Base-by-base conservation (phyloP, 2,888 invertebrate species). In the Melieria picta region DNA sequence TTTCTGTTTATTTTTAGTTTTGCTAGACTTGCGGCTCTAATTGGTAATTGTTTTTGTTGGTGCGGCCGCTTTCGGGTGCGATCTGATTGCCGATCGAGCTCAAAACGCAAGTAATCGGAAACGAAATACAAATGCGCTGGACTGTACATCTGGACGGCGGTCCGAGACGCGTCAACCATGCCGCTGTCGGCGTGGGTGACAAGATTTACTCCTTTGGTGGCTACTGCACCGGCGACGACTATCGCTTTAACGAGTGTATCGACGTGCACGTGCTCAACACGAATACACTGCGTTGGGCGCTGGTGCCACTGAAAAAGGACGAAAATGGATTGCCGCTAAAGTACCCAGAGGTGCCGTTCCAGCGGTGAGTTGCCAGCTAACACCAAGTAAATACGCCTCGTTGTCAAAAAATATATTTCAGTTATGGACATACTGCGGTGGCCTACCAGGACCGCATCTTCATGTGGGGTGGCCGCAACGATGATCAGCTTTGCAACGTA, bases 401-500 rank as follows among this genome's bases (percentile, higher is more conserved):
- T 58, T 4, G n/a, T 58, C 7, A 16, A 30, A n/a, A 46, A 42
- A 7, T 30, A 52, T 50, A 4, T 63, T 58, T 7, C 43, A 78
- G 83, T 68, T 98, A 97, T 87, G 97, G 97, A 0, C 97, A 98
- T 84, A 94, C 97, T n/a, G 94, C 94, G 62, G 94, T 96, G 3
- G 91, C 92, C 0, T 93, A 93, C 84, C 90, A 90, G 55, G 90
- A 93, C 61, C 92, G 91, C 85, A 90, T 90, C 13, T 87, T 93
- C 82, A 90, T 98, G 80, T 98, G 96, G 96, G 97, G 98, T 65
- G 97, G 97, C 4, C 89, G 97, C 75, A 97, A 97, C 85, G 96
- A 97, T 85, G 90, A 90, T 78, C 80, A 83, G 52, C 79, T 95
- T 6, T 96, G 95, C 86, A 93, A 93, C 80, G 90, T 90, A 43